Base-by-base conservation (phyloP, 2,888 invertebrate species). In the Drosophila quasianomalipes region DNA sequence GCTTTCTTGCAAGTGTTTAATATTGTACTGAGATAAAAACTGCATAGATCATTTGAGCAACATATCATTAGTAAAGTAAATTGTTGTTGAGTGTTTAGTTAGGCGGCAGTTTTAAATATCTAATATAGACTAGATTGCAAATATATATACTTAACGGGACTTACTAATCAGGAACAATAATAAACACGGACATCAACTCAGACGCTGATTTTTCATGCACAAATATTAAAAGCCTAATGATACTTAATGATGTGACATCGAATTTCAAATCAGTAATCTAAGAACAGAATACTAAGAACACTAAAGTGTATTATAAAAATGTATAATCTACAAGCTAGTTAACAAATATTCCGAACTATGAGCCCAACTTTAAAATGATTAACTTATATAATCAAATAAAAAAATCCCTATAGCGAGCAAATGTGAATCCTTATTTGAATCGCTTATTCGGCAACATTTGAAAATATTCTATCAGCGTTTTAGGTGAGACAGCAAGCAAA, bases 381-480 rank as follows among this genome's bases (percentile, higher is more conserved):
- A 0, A 10, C 19, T 7, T 28, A 30, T 30, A 31, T 41, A 66
- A 30, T 57, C 51, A 37, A 41, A 68, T 4, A 16, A 47, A 26
- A 30, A 16, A n/a, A 22, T 33, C n/a, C n/a, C 37, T 33, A 53
- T 22, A 22, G 54, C 49, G 35, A 49, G 33, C 41, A 55, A 62
- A 55, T 49, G 41, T 28, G 31, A 69, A n/a, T 70, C 53, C 59
- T 51, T 41, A 60, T 14, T 19, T 49, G 26, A 31, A 44, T 44
- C 30, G 31, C 33, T n/a, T 55, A 51, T 47, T 44, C 37, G 61
- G 33, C 33, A 63, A 55, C 35, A 31, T 69, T 61, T 59, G 52
- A 47, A 31, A 60, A 60, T 79, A 75, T 76, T 79, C 73, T 67
- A 70, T 65, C 7, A 64, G 47, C 72, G 65, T 69, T 75, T 78